Evolutionary conservation across 2,797 vertebrate genomes (phyloP), one percentile per base, ranked within the genome.

Genomic region (Neomorphus geoffroyi): DNA sequence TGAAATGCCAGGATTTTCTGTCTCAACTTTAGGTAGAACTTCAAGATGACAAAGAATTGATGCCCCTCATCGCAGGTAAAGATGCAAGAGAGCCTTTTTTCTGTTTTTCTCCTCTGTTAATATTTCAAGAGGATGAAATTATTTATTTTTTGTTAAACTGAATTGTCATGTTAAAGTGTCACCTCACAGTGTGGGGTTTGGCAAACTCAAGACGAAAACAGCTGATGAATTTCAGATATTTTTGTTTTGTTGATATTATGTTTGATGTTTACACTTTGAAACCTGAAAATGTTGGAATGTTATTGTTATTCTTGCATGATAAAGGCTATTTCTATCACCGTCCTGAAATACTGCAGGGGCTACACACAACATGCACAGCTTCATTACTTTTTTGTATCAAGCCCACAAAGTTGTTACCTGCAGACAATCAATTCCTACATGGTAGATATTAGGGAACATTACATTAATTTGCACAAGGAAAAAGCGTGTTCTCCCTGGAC

Each of bases 131-230:
- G 9, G 9, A 77, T 72, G 24, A 58, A 79, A 50, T 78, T 11
- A 13, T 39, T 30, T 56, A 22, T 21, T 5, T 24, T 46, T 65
- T 69, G 54, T 64, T 53, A 3, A 92, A 74, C 17, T 10, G 24
- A 95, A 89, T 50, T 94, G 53, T 71, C 72, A 83, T 11, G 96
- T 95, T 95, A 69, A 95, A 96, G 81, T 92, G 86, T 48, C 37
- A 92, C 70, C 45, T 64, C 30, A 86, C 23, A 89, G 45, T 2
- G 3, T n/a, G 24, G 13, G 58, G 39, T 43, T 53, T 61, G 46
- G 90, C 9, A 91, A 94, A 87, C 54, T 84, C 45, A 1, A 48
- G 7, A 92, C 54, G 74, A 91, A 92, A 90, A 95, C 17, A 28
- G 87, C 14, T 57, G 39, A 83, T 86, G 82, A 93, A 91, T 78